These are phyloP conservation scores for Acutogordius australiensis DNA, from an alignment of 2,888 invertebrate species.

Conservation along the genomic window DNA sequence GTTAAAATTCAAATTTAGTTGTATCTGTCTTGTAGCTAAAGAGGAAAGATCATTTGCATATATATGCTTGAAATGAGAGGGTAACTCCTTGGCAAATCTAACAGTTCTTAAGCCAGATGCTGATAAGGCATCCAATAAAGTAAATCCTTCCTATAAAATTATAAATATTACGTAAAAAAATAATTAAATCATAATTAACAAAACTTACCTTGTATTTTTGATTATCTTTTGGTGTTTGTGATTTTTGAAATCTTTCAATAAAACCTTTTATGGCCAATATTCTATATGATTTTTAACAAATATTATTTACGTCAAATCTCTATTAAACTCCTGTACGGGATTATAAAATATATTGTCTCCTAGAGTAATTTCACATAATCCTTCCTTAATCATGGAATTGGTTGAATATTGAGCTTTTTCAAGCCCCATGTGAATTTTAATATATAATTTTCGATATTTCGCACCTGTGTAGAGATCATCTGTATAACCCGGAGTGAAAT, in stretches of 20 bases:
- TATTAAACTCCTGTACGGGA: constrained; percentile 82
- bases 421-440: too few relatives aligned
- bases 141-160: constrained; percentile 14
- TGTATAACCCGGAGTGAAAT: too few relatives aligned
- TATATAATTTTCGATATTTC: too few relatives aligned
- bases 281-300: constrained; percentile 17
- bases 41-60: constrained; percentile 39
- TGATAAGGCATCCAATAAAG: constrained; percentile 64
- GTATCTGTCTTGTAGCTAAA: neutral
- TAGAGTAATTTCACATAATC: neutral
- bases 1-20: neutral
- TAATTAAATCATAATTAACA: constrained; percentile 17
- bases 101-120: constrained; percentile 82
- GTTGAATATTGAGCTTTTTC: too few relatives aligned
- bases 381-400: too few relatives aligned
- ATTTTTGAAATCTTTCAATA: neutral
- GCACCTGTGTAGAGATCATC: too few relatives aligned
- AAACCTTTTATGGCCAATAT: constrained; percentile 17
- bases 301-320: constrained; percentile 41
- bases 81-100: constrained; percentile 73
- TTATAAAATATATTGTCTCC: constrained; percentile 60
- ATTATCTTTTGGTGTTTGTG: neutral
- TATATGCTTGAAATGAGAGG: constrained; percentile 38
- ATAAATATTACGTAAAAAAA: neutral
- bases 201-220: neutral